Base-by-base conservation (phyloP, 2,797 vertebrate species). In the Girardinus metallicus region DNA sequence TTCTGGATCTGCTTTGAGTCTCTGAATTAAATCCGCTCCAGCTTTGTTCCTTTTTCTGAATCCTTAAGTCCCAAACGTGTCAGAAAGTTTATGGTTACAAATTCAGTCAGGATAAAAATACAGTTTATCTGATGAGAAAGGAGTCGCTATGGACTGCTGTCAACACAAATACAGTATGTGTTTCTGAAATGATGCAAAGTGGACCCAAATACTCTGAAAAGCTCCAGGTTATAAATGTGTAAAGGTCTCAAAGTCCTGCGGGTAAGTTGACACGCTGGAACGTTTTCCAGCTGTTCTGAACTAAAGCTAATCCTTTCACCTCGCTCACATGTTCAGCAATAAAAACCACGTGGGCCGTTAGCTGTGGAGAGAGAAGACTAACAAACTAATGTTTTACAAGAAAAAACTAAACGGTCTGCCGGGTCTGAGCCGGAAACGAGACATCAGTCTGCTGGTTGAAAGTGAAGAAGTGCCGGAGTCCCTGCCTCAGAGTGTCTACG, bases 371-470 rank as follows among this genome's bases (percentile, higher is more conserved):
- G 49, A 12, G 43, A 74, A 60, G 79, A 5, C 76, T 71, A 83
- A 83, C 75, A 83, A 84, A 81, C 51, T 74, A 73, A 77, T 89
- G 87, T 66, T 89, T 87, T 84, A 91, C 86, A 92, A 70, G 39
- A 5, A 79, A 64, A 74, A 51, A 3, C 23, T 0, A 72, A 70
- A 77, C 55, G 46, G 71, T 80, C 66, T 9, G 0, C 34, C 49
- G 55, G 21, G 34, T 71, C 47, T 26, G 60, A 79, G 36, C 31
- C 49, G 77, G 8, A 15, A 78, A 74, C 57, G 34, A 62, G 72
- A 57, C 21, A 21, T 12, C 5, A 39, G 79, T 39, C 80, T 78
- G 51, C 34, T 82, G 73, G 77, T 70, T 70, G 26, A 55, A 75
- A 80, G 77, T 66, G 71, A 53, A 62, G 66, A 73, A 39, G 77